These are phyloP conservation scores for Coturnix japonica DNA, from an alignment of 2,113 vertebrate genomes.

Conservation along the genomic window DNA sequence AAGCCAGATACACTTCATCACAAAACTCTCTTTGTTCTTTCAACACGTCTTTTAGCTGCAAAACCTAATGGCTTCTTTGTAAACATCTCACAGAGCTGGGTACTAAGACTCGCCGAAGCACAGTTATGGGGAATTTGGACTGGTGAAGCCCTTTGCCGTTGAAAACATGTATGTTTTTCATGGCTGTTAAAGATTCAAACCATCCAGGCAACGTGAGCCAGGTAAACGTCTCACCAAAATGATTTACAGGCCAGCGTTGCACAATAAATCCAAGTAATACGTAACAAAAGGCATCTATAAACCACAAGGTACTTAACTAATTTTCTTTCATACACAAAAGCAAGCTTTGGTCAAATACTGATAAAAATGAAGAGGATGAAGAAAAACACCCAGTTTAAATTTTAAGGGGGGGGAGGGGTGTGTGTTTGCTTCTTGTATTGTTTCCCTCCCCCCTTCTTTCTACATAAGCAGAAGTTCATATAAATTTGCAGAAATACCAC, in stretches of 20 bases:
- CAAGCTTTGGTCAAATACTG: conserved; percentile 3
- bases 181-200: conserved; percentile 21
- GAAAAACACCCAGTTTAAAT: conserved; percentile 30
- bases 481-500: conserved; percentile 67
- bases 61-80: conserved; percentile 14
- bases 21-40: conserved; percentile 63
- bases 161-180: neutral
- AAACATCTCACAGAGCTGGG: neutral
- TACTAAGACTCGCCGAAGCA: neutral
- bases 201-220: conserved; percentile 8
- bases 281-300: conserved; percentile 42
- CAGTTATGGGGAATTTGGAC: neutral
- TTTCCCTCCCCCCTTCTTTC: neutral
- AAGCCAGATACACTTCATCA: conserved; percentile 56
- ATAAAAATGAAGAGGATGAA: conserved; percentile 2
- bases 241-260: conserved; percentile 40
- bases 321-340: conserved; percentile 53
- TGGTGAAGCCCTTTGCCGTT: accelerated
- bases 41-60: conserved; percentile 2
- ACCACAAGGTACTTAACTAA: conserved; percentile 40
- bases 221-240: conserved; percentile 41
- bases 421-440: neutral
- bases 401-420: too few relatives aligned
- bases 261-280: conserved; percentile 45
- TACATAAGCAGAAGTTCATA: conserved; percentile 59